Conservation (phyloP, 92 coral and sea anemone species). For the Epizoanthus fatuus region DNA sequence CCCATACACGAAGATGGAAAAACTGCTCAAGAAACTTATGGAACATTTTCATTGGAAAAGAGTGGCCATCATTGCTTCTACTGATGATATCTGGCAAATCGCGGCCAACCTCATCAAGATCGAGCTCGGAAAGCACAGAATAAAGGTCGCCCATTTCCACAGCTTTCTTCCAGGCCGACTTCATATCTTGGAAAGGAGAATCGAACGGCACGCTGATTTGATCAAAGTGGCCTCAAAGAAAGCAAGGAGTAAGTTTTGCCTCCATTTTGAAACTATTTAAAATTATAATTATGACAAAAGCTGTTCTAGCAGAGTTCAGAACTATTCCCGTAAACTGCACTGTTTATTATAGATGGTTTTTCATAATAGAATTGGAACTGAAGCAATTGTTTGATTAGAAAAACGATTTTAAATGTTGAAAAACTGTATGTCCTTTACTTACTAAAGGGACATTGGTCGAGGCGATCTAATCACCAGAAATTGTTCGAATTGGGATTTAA, state of each 20-base stretch:
- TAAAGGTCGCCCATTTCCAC: slow-evolving; percentile 84
- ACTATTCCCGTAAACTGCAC: neutral
- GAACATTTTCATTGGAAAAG: slow-evolving; percentile 86
- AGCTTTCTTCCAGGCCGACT: slow-evolving; percentile 89
- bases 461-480: too few species aligned
- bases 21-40: slow-evolving; percentile 78
- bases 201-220: slow-evolving; percentile 86
- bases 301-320: too few species aligned
- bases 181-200: slow-evolving; percentile 83
- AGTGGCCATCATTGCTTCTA: slow-evolving; percentile 92
- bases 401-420: too few species aligned
- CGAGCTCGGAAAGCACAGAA: slow-evolving; percentile 73
- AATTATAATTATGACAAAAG: too few species aligned
- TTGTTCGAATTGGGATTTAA: too few species aligned
- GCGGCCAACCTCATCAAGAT: slow-evolving; percentile 88
- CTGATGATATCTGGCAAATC: slow-evolving; percentile 93
- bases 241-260: slow-evolving; percentile 77
- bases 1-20: slow-evolving; percentile 92
- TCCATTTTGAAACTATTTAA: neutral
- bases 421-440: too few species aligned
- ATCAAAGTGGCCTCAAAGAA: slow-evolving; percentile 75
- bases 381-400: too few species aligned
- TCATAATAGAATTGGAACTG: neutral
- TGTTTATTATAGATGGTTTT: neutral
- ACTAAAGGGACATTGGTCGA: too few species aligned